Percentiles rank a stretch among this genome's conserved stretches.
phyloP scores from a whole-genome alignment of 1,140 invertebrate species.

The Thalassaphorura encarpata region DNA sequence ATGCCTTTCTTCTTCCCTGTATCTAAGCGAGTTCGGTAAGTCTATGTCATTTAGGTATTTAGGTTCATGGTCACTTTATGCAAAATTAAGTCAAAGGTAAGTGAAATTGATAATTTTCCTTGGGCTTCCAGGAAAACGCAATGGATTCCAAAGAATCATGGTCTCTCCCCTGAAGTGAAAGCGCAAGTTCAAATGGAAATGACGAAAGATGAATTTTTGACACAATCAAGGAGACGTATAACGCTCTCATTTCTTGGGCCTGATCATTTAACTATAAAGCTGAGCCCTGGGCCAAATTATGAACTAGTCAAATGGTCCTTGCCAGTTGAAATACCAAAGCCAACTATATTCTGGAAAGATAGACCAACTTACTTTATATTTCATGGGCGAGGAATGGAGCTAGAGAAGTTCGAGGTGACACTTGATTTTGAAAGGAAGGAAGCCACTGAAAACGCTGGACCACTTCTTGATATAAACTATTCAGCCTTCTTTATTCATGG shows the following conservation, averaged over 20 bases:
- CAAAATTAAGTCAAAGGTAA: no score
- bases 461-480: slow-evolving; percentile 36
- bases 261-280: slow-evolving; percentile 39
- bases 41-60: no score
- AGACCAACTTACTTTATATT: slow-evolving; percentile 36
- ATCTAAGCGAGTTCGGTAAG: slow-evolving; percentile 40
- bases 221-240: slow-evolving; percentile 15
- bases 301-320: slow-evolving; percentile 39
- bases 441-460: not conserved
- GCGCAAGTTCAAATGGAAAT: slow-evolving; percentile 25
- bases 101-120: not conserved
- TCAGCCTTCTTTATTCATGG: slow-evolving; percentile 39
- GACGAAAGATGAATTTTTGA: slow-evolving; percentile 24
- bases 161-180: slow-evolving; percentile 18
- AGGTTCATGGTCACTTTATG: no score
- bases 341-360: slow-evolving; percentile 30
- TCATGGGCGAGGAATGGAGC: slow-evolving; percentile 34
- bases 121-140: slow-evolving; percentile 16
- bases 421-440: slow-evolving; percentile 29
- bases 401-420: slow-evolving; percentile 29
- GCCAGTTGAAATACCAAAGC: slow-evolving; percentile 34
- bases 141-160: slow-evolving; percentile 25
- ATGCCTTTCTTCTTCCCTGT: slow-evolving; percentile 45
- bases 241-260: slow-evolving; percentile 33
- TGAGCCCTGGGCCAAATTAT: slow-evolving; percentile 35